phyloP scores from a whole-genome alignment of 1,140 invertebrate species.

The Wasmannia auropunctata region DNA sequence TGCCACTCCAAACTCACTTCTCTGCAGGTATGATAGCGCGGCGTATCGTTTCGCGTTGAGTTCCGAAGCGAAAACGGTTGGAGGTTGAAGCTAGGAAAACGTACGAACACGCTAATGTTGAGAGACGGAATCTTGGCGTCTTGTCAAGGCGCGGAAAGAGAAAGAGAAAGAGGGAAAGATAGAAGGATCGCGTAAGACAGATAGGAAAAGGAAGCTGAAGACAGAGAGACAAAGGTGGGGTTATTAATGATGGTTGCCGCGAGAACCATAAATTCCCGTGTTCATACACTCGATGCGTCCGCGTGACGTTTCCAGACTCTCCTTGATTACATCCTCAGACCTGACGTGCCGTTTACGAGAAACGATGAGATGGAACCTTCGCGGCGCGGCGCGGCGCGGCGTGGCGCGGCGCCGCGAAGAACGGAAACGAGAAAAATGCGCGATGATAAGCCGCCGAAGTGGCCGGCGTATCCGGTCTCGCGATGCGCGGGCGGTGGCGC shows the following conservation, averaged over 20 bases:
- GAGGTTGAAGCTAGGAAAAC: conserved; percentile 9
- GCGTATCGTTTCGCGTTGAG: conserved; percentile 34
- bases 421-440: conserved; percentile 1
- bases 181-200: conserved; percentile 28
- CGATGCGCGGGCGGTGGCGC: conserved; percentile 9
- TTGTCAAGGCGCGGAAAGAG: conserved; percentile 43
- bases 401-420: no score
- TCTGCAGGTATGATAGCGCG: conserved; percentile 49
- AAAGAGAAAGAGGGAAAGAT: neutral
- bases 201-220: conserved; percentile 53
- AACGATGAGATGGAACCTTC: conserved; percentile 31
- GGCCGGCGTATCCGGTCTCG: conserved; percentile 1
- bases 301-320: conserved; percentile 52
- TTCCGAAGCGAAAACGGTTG: neutral
- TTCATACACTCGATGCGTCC: conserved; percentile 45
- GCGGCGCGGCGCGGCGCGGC: no score
- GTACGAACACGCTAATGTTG: conserved; percentile 39
- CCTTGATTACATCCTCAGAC: conserved; percentile 50
- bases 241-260: conserved; percentile 65
- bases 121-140: conserved; percentile 67
- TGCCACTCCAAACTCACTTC: conserved; percentile 52
- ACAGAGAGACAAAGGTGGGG: conserved; percentile 57
- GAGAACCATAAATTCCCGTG: conserved; percentile 67
- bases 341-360: conserved; percentile 50
- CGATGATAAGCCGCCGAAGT: conserved; percentile 28